Percentiles rank a stretch among this genome's conserved stretches.
Evolutionary conservation across 1,140 invertebrate genomes (phyloP).

Genomic region (Zaprionus gabonicus): DNA sequence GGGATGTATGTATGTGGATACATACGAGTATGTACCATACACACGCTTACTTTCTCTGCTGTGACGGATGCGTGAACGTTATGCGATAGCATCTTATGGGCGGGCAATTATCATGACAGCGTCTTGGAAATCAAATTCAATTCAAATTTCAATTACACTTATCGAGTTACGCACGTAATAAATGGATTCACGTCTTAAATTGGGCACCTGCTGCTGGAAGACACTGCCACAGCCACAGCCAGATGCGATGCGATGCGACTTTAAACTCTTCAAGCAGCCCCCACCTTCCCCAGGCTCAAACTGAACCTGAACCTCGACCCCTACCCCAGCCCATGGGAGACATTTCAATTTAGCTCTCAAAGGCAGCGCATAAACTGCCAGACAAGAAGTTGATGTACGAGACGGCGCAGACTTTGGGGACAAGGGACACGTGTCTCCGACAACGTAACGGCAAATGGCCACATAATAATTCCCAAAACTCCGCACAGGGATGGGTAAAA

Average conservation of each 20-base stretch:
- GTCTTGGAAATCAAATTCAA: slow-evolving; percentile 11
- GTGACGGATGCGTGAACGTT: neutral
- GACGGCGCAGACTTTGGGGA: slow-evolving; percentile 10
- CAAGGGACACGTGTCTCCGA: slow-evolving; percentile 56
- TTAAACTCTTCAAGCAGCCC: slow-evolving; percentile 38
- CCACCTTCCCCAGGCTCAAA: neutral
- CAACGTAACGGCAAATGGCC: slow-evolving; percentile 56
- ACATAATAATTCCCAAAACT: slow-evolving; percentile 70
- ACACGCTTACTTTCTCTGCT: neutral
- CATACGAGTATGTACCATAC: neutral
- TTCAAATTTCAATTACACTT: slow-evolving; percentile 44
- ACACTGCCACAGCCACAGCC: neutral
- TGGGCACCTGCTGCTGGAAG: slow-evolving; percentile 1
- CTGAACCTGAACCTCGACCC: slow-evolving; percentile 17
- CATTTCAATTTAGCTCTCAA: slow-evolving; percentile 73
- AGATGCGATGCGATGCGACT: neutral
- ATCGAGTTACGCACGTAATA: slow-evolving; percentile 5
- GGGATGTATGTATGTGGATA: neutral
- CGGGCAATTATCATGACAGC: slow-evolving; percentile 12
- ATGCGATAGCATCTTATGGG: neutral
- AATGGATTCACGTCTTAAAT: neutral
- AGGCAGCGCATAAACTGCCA: slow-evolving; percentile 68
- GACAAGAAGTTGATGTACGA: slow-evolving; percentile 62
- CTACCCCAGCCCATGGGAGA: slow-evolving; percentile 49
- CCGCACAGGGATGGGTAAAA: neutral